A percentile compares a stretch with the other conserved stretches of the same genome.
These are phyloP conservation scores for Drosophila borealis DNA, from an alignment of 2,888 invertebrate species.

Conservation along the genomic window DNA sequence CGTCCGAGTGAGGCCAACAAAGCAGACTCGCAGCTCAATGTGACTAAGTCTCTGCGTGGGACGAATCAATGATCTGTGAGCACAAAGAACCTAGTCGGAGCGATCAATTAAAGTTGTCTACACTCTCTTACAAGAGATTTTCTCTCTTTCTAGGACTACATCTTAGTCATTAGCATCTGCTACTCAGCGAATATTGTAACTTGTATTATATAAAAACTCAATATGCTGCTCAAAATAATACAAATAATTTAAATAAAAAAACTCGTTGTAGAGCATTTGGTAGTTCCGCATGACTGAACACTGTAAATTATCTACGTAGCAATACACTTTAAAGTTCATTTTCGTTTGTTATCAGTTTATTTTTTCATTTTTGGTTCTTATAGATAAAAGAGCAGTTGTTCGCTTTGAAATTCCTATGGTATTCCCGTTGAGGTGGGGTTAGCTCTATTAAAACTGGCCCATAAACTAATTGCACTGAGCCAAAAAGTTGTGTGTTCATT, in stretches of 20 bases:
- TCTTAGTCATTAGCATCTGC: too few relatives aligned
- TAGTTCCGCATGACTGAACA: slow-evolving; percentile 4
- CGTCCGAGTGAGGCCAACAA: slow-evolving; percentile 33
- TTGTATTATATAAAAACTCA: too few relatives aligned
- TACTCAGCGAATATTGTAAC: too few relatives aligned
- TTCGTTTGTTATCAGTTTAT: slow-evolving; percentile 61
- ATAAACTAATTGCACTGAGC: slow-evolving; percentile 29
- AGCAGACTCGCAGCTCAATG: neutral
- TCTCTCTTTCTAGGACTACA: neutral
- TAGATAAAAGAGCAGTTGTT: slow-evolving; percentile 45
- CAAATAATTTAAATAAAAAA: too few relatives aligned
- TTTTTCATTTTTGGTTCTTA: slow-evolving; percentile 10
- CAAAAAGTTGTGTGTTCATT: slow-evolving; percentile 28
- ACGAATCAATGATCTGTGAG: slow-evolving; percentile 12
- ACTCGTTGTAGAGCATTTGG: slow-evolving; percentile 25
- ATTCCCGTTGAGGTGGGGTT: slow-evolving; percentile 48
- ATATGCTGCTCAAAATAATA: too few relatives aligned
- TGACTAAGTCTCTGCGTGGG: slow-evolving; percentile 30
- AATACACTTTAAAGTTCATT: slow-evolving; percentile 57
- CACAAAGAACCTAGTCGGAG: neutral
- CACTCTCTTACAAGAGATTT: neutral
- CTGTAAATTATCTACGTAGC: slow-evolving; percentile 16
- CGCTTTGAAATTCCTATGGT: slow-evolving; percentile 39
- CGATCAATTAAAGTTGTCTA: neutral
- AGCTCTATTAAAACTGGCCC: slow-evolving; percentile 17